phyloP scores from a whole-genome alignment of 1,140 invertebrate species.

The Cotesia chilonis region DNA sequence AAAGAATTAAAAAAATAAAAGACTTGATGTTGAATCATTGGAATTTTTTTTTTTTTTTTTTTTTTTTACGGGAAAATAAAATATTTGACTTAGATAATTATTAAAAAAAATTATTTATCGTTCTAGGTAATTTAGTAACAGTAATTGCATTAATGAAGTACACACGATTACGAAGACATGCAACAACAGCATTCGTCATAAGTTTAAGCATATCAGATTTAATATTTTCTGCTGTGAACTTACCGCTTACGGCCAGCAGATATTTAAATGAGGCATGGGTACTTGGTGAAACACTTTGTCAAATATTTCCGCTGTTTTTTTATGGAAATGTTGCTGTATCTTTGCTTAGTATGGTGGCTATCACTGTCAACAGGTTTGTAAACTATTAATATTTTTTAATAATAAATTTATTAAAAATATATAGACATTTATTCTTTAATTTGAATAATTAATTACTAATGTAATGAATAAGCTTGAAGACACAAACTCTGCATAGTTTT shows the following conservation, averaged over 20 bases:
- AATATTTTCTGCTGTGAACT: constrained; percentile 83
- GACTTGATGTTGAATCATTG: too few relatives aligned
- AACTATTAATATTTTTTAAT: background rate
- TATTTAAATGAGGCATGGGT: constrained; percentile 85
- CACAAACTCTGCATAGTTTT: background rate
- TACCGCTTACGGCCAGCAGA: constrained; percentile 83
- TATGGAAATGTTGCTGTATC: constrained; percentile 90
- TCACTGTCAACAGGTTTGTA: constrained; percentile 84
- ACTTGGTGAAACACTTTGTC: constrained; percentile 80
- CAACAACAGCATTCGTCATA: constrained; percentile 88
- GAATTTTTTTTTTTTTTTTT: too few relatives aligned
- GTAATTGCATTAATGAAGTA: constrained; percentile 79
- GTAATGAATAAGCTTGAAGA: background rate
- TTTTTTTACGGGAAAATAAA: too few relatives aligned
- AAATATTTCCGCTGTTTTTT: constrained; percentile 87
- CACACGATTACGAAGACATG: constrained; percentile 79
- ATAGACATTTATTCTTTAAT: background rate
- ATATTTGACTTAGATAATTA: too few relatives aligned
- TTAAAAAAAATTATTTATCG: background rate
- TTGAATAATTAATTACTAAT: background rate
- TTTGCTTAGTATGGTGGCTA: constrained; percentile 87
- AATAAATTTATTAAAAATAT: background rate
- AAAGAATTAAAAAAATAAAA: too few relatives aligned
- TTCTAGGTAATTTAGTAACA: constrained; percentile 82
- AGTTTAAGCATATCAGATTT: constrained; percentile 86